A percentile compares a stretch with the other conserved stretches of the same genome.
phyloP scores from a whole-genome alignment of 2,113 vertebrate species.

The Tachysurus fulvidraco region DNA sequence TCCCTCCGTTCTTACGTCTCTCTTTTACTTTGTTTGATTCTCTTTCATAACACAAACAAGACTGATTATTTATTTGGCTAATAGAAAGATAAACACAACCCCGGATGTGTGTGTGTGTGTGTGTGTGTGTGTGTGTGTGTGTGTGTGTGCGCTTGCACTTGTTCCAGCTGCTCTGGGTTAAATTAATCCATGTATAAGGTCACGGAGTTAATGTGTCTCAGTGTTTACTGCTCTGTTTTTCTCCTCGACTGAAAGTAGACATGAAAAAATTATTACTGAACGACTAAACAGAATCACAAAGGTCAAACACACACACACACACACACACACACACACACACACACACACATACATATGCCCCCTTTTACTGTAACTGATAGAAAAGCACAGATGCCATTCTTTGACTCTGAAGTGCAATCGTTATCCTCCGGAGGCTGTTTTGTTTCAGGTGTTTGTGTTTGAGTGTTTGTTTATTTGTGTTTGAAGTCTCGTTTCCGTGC shows the following conservation, averaged over 20 bases:
- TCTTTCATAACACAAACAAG: conserved; percentile 7
- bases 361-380: background rate
- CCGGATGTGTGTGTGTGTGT: background rate
- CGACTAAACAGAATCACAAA: background rate
- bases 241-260: background rate
- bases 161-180: conserved; percentile 6
- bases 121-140: background rate
- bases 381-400: background rate
- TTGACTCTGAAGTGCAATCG: background rate
- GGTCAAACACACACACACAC: background rate
- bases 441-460: conserved; percentile 20
- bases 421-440: background rate
- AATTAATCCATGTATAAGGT: conserved; percentile 35
- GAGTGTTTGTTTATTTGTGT: conserved; percentile 21
- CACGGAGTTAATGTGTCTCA: conserved; percentile 36
- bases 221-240: conserved; percentile 33
- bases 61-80: conserved; percentile 6
- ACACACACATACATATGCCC: background rate
- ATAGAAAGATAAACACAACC: conserved; percentile 13
- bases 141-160: background rate
- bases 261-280: background rate
- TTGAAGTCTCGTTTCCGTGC: conserved; percentile 37
- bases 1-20: background rate
- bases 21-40: background rate
- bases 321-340: background rate